Evolutionary conservation across 2,797 vertebrate species (phyloP).

Genomic region (Chloroceryle amazona): DNA sequence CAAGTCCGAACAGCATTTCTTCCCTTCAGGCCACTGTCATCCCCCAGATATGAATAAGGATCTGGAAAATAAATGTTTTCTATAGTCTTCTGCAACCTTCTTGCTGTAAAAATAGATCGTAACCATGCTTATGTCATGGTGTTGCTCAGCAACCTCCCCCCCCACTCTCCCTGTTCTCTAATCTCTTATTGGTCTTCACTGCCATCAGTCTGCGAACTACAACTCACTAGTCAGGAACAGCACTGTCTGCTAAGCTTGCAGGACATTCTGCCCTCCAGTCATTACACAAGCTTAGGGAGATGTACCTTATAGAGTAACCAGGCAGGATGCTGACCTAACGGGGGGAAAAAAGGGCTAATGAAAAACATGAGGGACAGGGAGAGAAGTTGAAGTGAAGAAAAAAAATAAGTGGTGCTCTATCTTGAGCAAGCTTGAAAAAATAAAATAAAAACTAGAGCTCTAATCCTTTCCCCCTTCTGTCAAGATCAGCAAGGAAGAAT

Average conservation of each 20-base stretch:
- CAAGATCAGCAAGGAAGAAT: background rate
- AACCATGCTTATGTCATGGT: slow-evolving; percentile 59
- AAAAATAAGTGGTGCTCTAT: background rate
- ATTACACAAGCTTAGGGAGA: background rate
- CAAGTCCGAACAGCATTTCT: background rate
- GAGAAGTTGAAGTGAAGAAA: background rate
- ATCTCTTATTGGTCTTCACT: slow-evolving; percentile 56
- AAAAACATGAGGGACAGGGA: background rate
- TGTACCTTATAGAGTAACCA: background rate
- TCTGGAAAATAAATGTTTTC: slow-evolving; percentile 26
- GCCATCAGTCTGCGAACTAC: slow-evolving; percentile 5
- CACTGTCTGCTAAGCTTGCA: slow-evolving; percentile 9
- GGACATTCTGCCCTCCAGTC: slow-evolving; percentile 35
- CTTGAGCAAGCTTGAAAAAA: background rate
- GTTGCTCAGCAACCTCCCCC: slow-evolving; percentile 76
- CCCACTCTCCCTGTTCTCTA: slow-evolving; percentile 36
- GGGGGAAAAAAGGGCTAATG: background rate
- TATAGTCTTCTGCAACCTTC: slow-evolving; percentile 57
- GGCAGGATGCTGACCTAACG: background rate
- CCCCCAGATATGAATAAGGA: background rate
- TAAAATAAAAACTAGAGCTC: background rate
- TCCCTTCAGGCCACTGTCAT: background rate
- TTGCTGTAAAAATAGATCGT: slow-evolving; percentile 76
- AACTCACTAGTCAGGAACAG: slow-evolving; percentile 1
- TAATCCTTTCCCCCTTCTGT: background rate